phyloP scores from a whole-genome alignment of 2,113 vertebrate genomes.

The Macquaria australasica region DNA sequence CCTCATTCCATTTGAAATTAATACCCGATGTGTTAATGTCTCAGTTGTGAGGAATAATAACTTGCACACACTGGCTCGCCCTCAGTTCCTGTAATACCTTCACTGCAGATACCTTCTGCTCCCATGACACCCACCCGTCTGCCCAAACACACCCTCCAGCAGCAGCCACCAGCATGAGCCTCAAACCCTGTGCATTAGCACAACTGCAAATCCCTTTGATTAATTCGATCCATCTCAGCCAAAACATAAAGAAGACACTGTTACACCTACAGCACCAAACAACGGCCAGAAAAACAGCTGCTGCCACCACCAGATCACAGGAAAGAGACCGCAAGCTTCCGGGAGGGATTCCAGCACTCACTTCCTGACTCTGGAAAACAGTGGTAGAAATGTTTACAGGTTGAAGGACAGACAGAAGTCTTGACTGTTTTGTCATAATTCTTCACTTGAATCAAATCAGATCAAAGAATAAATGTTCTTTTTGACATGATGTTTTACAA shows the following conservation, averaged over 20 bases:
- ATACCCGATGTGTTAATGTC: neutral
- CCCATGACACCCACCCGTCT: conserved; percentile 45
- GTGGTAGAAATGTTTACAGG: neutral
- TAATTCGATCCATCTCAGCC: conserved; percentile 28
- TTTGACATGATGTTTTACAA: neutral
- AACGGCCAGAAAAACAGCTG: conserved; percentile 62
- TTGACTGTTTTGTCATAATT: neutral
- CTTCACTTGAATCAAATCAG: neutral
- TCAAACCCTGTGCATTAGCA: conserved; percentile 50
- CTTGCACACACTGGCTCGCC: neutral
- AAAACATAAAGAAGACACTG: conserved; percentile 43
- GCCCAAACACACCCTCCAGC: conserved; percentile 7
- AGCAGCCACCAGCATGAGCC: conserved; percentile 45
- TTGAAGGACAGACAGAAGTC: neutral
- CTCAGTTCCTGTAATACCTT: conserved; percentile 4
- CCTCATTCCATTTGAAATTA: neutral
- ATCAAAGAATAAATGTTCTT: neutral
- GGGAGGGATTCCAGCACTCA: conserved; percentile 20
- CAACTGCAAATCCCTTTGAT: conserved; percentile 50
- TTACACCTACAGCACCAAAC: conserved; percentile 41
- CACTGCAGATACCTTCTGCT: neutral
- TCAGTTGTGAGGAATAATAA: neutral
- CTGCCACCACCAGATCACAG: conserved; percentile 21
- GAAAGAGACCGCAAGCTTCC: conserved; percentile 14
- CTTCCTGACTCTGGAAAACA: conserved; percentile 10